Base-by-base conservation (phyloP, 2,888 invertebrate genomes). In the Pyrocoelia pectoralis region DNA sequence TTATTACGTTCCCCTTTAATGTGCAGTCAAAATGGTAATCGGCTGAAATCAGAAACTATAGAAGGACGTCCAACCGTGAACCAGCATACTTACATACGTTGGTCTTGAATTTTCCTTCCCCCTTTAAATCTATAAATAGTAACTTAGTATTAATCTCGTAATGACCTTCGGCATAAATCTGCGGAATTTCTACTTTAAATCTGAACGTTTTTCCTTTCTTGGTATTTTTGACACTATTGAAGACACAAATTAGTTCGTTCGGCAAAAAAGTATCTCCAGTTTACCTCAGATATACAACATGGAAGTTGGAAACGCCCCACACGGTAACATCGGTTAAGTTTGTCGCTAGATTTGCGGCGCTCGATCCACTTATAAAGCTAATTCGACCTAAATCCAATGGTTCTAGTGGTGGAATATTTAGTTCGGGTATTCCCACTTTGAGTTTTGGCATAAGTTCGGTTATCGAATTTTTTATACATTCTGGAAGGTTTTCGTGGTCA, bases 381-480 rank as follows among this genome's bases (percentile, higher is more conserved):
- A 50, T 50, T 14, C 8, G 10, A 12, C 24, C 28, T 6, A 50
- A 13, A 2, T 55, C 66, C 2, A 85, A 79, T 0, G 86, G 86
- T 71, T 86, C 86, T 10, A 86, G 75, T 0, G 83, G 73, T 10
- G 86, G 86, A 46, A 86, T 80, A 55, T 83, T 81, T 48, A 86
- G 79, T 77, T 86, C 86, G 6, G 85, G 83, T 66, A 86, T 77
- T 65, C 82, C 82, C 51, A 71, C 69, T 38, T 70, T 72, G 18
- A 83, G 69, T 60, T 77, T 73, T 0, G 80, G 78, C 19, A 76
- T 72, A 4, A 82, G 61, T 1, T 67, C 59, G 52, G 79, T 73
- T 4, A 82, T 73, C 0, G 81, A 79, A 50, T 79, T 70, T 28
- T 74, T 73, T 46, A 82, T 79, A 55, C 82, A 82, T 55, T 76